Evolutionary conservation across 2,888 invertebrate species (phyloP).

Genomic region (Rhodophaea formosa): DNA sequence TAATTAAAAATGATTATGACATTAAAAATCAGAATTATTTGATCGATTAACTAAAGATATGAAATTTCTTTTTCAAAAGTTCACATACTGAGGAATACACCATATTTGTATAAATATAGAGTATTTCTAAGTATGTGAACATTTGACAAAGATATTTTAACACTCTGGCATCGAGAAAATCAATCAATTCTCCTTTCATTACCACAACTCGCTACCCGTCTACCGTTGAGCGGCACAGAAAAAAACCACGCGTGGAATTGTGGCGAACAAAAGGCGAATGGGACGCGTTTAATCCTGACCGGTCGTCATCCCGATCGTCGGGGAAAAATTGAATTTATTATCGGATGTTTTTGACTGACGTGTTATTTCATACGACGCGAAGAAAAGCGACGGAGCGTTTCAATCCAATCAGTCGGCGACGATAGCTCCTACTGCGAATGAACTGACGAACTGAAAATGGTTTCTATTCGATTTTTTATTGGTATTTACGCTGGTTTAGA

Average conservation of each 20-base stretch:
- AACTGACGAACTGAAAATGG: constrained; percentile 60
- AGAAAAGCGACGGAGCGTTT: constrained; percentile 53
- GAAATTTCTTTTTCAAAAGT: no score
- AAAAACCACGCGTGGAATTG: constrained; percentile 55
- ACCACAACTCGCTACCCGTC: constrained; percentile 23
- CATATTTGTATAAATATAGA: no score
- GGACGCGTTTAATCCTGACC: constrained; percentile 76
- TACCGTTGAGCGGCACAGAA: constrained; percentile 38
- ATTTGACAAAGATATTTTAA: neutral
- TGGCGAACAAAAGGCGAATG: constrained; percentile 73
- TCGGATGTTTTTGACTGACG: constrained; percentile 78
- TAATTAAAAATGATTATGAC: no score
- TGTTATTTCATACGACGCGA: constrained; percentile 76
- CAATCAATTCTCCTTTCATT: constrained; percentile 38
- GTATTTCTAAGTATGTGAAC: neutral
- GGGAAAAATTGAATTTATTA: constrained; percentile 80
- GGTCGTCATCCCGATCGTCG: constrained; percentile 65
- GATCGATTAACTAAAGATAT: no score
- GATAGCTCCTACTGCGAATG: constrained; percentile 54
- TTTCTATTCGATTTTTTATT: constrained; percentile 48
- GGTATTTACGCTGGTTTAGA: constrained; percentile 22
- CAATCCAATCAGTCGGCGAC: constrained; percentile 74
- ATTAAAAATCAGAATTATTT: no score
- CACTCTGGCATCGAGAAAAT: constrained; percentile 9
- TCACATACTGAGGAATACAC: no score